Conservation (phyloP, 30 jellyfish, hydroid and myxozoan genomes). For the Hydractinia symbiolongicarpus region DNA sequence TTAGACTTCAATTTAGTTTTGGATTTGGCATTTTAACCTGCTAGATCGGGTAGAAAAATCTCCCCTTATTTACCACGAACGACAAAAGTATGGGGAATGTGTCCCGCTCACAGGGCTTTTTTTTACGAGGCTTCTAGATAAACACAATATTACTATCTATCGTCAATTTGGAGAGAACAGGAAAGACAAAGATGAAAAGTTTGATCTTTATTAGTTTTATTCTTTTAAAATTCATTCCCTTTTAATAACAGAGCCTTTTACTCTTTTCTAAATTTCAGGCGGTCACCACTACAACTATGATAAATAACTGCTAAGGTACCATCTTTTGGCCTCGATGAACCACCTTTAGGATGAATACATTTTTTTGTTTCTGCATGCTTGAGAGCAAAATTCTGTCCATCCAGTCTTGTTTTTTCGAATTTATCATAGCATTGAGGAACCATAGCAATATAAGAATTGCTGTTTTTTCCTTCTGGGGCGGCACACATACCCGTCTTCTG, state of each 20-base stretch:
- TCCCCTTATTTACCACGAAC: no score
- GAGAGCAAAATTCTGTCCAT: slow-evolving; percentile 3
- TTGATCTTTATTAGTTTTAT: no score
- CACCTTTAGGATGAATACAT: slow-evolving; percentile 16
- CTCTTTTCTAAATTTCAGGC: not conserved
- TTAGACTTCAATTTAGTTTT: no score
- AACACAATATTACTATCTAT: no score
- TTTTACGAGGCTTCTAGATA: no score
- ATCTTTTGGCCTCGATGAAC: slow-evolving; percentile 4
- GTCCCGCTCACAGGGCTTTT: no score
- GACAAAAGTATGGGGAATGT: no score
- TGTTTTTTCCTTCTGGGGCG: not conserved
- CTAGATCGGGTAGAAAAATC: no score
- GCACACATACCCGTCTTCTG: slow-evolving; percentile 1
- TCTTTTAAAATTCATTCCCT: no score
- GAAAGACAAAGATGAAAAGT: no score
- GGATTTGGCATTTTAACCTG: no score
- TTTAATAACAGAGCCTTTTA: not conserved
- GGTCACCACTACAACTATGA: not conserved
- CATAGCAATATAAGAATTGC: not conserved
- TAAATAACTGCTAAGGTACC: slow-evolving; percentile 15
- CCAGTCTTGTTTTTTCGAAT: not conserved
- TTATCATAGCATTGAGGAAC: not conserved
- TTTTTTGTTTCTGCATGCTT: slow-evolving; percentile 4
- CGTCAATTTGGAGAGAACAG: no score